Evolutionary conservation across 2,888 invertebrate species (phyloP).

Genomic region (Troides helena): DNA sequence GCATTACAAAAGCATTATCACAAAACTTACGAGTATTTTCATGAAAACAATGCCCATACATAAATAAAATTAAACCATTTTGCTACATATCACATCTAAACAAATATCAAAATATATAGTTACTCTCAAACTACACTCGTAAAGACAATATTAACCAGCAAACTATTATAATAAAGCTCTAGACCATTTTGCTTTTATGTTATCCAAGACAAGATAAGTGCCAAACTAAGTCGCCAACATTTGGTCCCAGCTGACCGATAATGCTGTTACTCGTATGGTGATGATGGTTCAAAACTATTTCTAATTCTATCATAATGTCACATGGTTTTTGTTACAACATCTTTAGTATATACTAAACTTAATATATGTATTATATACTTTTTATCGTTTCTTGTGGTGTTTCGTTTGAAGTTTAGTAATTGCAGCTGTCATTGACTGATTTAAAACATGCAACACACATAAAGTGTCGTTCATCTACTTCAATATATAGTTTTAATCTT

Average conservation of each 20-base stretch:
- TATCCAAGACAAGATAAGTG: constrained; percentile 25
- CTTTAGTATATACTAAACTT: too few species aligned
- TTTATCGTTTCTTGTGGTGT: too few species aligned
- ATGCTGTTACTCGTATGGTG: constrained; percentile 11
- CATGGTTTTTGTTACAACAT: background rate
- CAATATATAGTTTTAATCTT: too few species aligned
- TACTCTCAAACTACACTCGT: constrained; percentile 10
- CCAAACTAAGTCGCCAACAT: constrained; percentile 21
- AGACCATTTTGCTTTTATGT: constrained; percentile 19
- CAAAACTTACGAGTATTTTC: background rate
- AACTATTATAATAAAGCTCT: constrained; percentile 20
- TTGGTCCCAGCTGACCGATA: constrained; percentile 25
- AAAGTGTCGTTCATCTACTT: too few species aligned
- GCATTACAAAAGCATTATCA: background rate
- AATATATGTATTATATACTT: too few species aligned
- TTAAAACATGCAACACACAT: too few species aligned
- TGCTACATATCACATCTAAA: background rate
- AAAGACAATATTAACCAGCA: constrained; percentile 13
- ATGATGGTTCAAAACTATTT: constrained; percentile 14
- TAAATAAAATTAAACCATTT: background rate
- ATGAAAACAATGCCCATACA: background rate
- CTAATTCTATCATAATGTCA: constrained; percentile 8
- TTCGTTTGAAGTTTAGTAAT: too few species aligned
- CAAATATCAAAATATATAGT: constrained; percentile 2
- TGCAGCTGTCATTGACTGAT: too few species aligned